Conservation (phyloP, 2,113 vertebrate species). For the Phrynocephalus versicolor region DNA sequence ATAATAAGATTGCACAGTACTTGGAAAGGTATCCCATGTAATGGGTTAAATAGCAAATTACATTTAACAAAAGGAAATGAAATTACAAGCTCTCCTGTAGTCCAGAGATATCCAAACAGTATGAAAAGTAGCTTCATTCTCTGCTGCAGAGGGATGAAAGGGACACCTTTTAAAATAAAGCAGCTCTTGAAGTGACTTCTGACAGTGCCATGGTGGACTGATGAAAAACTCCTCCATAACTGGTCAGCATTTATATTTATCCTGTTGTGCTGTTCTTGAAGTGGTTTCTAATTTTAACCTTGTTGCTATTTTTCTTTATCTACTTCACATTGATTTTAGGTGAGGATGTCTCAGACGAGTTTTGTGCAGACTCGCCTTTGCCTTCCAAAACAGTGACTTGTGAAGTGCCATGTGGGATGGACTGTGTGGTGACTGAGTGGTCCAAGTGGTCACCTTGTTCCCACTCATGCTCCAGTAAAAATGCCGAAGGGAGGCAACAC, state of each 20-base stretch:
- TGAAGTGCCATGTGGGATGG: slow-evolving; percentile 84
- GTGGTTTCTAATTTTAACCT: background rate
- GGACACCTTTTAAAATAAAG: background rate
- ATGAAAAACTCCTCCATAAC: background rate
- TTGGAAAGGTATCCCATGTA: too few species aligned
- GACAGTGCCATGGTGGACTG: background rate
- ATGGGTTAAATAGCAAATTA: too few species aligned
- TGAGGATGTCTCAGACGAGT: slow-evolving; percentile 71
- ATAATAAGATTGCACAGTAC: too few species aligned
- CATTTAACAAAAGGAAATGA: too few species aligned
- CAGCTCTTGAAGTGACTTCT: background rate
- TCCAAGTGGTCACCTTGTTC: slow-evolving; percentile 90
- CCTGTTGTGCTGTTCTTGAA: background rate
- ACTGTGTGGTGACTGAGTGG: slow-evolving; percentile 90
- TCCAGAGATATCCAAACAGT: too few species aligned
- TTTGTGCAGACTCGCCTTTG: slow-evolving; percentile 77
- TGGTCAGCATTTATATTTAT: background rate
- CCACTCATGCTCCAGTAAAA: slow-evolving; percentile 88
- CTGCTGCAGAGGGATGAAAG: background rate
- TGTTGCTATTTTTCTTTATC: too few species aligned
- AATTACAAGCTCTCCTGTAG: too few species aligned
- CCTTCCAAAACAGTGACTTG: slow-evolving; percentile 72
- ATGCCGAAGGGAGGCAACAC: slow-evolving; percentile 86
- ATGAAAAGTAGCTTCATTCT: background rate
- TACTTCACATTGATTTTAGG: slow-evolving; percentile 73